Conservation (phyloP, 2,888 invertebrate species). For the Mythimna impura region DNA sequence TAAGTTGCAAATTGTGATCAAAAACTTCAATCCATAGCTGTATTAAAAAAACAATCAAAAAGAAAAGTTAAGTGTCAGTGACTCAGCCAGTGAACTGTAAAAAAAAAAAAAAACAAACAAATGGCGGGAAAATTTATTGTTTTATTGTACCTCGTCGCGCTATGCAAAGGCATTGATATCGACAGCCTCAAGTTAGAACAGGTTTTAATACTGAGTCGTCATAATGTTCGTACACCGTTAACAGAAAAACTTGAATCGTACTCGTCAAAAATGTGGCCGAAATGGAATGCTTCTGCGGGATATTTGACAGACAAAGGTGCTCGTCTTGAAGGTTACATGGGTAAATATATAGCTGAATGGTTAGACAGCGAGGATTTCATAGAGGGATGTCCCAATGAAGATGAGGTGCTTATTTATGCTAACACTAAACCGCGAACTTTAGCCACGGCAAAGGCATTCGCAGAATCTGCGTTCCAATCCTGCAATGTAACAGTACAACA, state of each 20-base stretch:
- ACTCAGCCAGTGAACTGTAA: conserved; percentile 11
- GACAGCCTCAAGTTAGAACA: conserved; percentile 65
- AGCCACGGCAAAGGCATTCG: conserved; percentile 77
- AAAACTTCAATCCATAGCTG: conserved; percentile 1
- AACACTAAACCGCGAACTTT: conserved; percentile 80
- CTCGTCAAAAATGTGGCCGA: conserved; percentile 74
- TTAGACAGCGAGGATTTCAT: conserved; percentile 71
- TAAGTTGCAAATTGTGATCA: conserved; percentile 5
- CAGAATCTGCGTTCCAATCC: conserved; percentile 73
- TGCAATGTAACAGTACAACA: conserved; percentile 75
- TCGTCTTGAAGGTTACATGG: conserved; percentile 79
- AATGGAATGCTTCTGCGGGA: conserved; percentile 72
- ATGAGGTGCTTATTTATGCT: conserved; percentile 75
- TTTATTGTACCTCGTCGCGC: conserved; percentile 28
- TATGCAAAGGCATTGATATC: conserved; percentile 45
- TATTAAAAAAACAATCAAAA: not conserved
- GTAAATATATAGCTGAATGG: conserved; percentile 79
- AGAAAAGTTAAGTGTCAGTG: conserved; percentile 23
- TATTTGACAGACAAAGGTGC: conserved; percentile 80
- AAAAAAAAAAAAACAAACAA: conserved; percentile 20
- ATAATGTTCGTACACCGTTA: conserved; percentile 80
- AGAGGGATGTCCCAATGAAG: conserved; percentile 71
- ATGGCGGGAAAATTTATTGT: conserved; percentile 43
- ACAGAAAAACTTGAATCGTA: conserved; percentile 68
- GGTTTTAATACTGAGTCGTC: conserved; percentile 80